Evolutionary conservation across 2,113 vertebrate genomes (phyloP), one percentile per base, ranked within the genome.

Genomic region (Lepisosteus oculatus): DNA sequence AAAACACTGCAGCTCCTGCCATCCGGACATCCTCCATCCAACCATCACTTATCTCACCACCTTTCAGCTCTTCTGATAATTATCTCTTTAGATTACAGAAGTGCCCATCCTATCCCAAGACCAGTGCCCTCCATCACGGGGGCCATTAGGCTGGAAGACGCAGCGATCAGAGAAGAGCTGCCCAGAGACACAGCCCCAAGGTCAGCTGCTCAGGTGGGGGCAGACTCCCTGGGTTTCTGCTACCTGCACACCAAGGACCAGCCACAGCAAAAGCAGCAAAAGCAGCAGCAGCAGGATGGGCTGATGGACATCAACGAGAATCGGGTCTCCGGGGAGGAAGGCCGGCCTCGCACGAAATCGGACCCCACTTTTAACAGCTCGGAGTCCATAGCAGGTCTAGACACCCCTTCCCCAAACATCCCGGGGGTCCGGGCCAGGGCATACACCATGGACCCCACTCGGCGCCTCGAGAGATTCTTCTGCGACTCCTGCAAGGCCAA

Each of bases 401-500:
- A 88, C 13, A 89, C 80, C 73, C 87, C 85, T 0, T 79, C 78
- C 66, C 88, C 79, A 0, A 90, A 94, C 47, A 90, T 83, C 83
- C 84, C 90, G 1, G 77, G 72, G 57, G 93, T 92, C 82, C 93
- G 97, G 83, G 90, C 88, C 78, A 86, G 96, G 76, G 92, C 94
- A 0, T 93, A 95, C 82, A 98, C 97, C 76, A 79, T 97, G 79
- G 90, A 94, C 82, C 91, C 91, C 41, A 91, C 94, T 71, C 88
- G 89, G 79, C 88, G 89, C 80, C 62, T 80, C 0, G 80, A 92
- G 7, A 92, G 89, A 69, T 89, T 94, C 74, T 98, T 94, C 86
- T 99, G 97, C 72, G 95, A 98, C 81, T 96, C 96, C 73, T 99
- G 97, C 88, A 96, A 96, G 83, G 92, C 94, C 75, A 95, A 92